Percentiles rank a stretch among this genome's conserved stretches.
These are phyloP conservation scores for Calypte anna DNA, from an alignment of 2,113 vertebrate species.

Conservation along the genomic window DNA sequence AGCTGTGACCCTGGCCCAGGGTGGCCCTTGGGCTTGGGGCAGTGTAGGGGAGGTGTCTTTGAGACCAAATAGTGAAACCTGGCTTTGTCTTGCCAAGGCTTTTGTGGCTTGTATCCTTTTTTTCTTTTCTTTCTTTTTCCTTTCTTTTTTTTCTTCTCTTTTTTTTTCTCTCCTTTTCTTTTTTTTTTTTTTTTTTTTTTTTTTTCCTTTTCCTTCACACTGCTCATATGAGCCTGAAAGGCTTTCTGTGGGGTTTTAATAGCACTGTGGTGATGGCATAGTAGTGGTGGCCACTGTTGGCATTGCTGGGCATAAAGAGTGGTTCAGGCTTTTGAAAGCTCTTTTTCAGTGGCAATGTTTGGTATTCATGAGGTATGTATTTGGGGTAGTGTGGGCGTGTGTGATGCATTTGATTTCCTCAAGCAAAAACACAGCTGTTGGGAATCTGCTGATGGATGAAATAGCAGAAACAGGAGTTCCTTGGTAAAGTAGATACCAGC, in stretches of 20 bases:
- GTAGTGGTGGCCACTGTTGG: not conserved
- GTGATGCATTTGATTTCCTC: not conserved
- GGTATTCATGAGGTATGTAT: not conserved
- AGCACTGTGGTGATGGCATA: not conserved
- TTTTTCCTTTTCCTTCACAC: accelerated
- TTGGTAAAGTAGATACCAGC: not conserved
- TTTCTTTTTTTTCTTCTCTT: too few relatives aligned
- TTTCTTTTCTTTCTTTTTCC: too few relatives aligned
- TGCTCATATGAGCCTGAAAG: accelerated
- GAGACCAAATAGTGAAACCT: accelerated
- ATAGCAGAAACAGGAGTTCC: not conserved
- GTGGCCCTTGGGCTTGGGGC: not conserved
- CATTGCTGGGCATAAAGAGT: not conserved
- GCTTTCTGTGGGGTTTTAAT: not conserved
- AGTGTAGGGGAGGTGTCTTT: accelerated
- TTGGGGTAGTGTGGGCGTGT: not conserved
- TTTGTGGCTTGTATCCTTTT: accelerated
- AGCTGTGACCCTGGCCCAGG: not conserved
- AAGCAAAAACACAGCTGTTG: not conserved
- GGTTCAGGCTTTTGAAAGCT: not conserved
- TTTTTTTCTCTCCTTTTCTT: too few relatives aligned
- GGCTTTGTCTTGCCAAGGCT: not conserved
- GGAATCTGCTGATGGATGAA: not conserved
- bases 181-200: too few relatives aligned
- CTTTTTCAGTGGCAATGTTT: accelerated